These are phyloP conservation scores for Ammospiza nelsoni DNA, from an alignment of 2,113 vertebrate genomes.

Conservation along the genomic window DNA sequence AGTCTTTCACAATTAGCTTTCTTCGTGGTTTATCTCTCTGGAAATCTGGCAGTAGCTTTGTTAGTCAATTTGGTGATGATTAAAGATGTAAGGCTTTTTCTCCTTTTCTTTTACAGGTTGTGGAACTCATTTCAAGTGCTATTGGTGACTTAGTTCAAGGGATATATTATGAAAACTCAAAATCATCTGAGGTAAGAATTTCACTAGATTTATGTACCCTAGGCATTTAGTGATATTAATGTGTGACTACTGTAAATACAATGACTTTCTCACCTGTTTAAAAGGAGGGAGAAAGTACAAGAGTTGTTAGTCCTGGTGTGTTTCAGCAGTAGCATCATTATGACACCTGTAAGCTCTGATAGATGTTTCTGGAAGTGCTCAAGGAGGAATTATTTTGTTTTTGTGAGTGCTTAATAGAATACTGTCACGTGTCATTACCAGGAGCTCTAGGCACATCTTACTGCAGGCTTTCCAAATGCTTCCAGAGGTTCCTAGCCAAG, in stretches of 20 bases:
- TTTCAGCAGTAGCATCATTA: background rate
- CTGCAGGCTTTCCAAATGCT: background rate
- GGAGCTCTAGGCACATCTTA: background rate
- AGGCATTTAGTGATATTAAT: background rate
- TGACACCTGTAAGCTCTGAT: background rate
- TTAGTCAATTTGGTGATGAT: background rate
- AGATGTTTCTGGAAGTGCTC: background rate
- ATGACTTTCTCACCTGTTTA: slow-evolving; percentile 21
- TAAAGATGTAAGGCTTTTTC: background rate
- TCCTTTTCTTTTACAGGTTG: slow-evolving; percentile 82
- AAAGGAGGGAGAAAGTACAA: background rate
- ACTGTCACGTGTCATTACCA: background rate
- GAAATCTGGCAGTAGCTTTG: slow-evolving; percentile 15
- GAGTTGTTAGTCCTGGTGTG: background rate
- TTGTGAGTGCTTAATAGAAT: background rate
- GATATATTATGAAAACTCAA: slow-evolving; percentile 88
- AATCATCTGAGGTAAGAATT: slow-evolving; percentile 82
- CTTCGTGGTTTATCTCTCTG: background rate
- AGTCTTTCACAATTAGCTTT: slow-evolving; percentile 9
- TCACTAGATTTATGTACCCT: background rate
- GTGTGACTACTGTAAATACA: background rate
- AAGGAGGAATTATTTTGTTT: background rate
- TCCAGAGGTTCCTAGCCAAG: background rate
- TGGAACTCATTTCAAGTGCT: slow-evolving; percentile 94
- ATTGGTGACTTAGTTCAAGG: slow-evolving; percentile 97